These are phyloP conservation scores for Temnothorax longispinosus DNA, from an alignment of 1,140 invertebrate species.

Conservation along the genomic window DNA sequence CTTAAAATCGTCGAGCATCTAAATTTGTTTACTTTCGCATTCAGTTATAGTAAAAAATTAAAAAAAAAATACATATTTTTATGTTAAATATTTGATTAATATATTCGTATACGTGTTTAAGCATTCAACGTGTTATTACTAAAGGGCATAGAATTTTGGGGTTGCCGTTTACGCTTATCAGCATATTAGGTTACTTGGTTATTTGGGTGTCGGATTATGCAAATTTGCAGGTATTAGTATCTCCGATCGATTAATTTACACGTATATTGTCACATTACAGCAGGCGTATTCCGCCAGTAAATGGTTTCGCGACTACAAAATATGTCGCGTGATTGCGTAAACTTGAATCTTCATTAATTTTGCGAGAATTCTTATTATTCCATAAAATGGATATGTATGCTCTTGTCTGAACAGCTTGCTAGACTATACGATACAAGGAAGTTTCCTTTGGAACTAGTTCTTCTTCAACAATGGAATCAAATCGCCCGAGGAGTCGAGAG, in stretches of 20 bases:
- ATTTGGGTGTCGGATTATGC: slow-evolving; percentile 60
- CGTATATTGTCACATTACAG: slow-evolving; percentile 58
- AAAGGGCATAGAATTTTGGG: slow-evolving; percentile 40
- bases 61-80: neutral
- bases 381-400: neutral
- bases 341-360: slow-evolving; percentile 37
- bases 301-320: slow-evolving; percentile 23
- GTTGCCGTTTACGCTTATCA: slow-evolving; percentile 51
- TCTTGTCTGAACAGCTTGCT: slow-evolving; percentile 21
- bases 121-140: slow-evolving; percentile 18
- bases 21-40: neutral
- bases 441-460: slow-evolving; percentile 46
- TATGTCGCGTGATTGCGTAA: slow-evolving; percentile 6
- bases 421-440: slow-evolving; percentile 47
- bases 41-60: neutral
- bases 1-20: neutral
- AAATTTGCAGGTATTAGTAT: slow-evolving; percentile 58
- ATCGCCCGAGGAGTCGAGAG: slow-evolving; percentile 51
- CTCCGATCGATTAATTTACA: slow-evolving; percentile 60
- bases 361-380: neutral
- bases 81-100: slow-evolving; percentile 11
- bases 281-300: slow-evolving; percentile 4
- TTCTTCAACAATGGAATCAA: slow-evolving; percentile 49
- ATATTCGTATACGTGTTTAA: slow-evolving; percentile 9
- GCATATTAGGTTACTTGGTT: slow-evolving; percentile 60